A percentile compares a stretch with the other conserved stretches of the same genome.
phyloP scores from a whole-genome alignment of 1,140 invertebrate genomes.

The Babylonia areolata region DNA sequence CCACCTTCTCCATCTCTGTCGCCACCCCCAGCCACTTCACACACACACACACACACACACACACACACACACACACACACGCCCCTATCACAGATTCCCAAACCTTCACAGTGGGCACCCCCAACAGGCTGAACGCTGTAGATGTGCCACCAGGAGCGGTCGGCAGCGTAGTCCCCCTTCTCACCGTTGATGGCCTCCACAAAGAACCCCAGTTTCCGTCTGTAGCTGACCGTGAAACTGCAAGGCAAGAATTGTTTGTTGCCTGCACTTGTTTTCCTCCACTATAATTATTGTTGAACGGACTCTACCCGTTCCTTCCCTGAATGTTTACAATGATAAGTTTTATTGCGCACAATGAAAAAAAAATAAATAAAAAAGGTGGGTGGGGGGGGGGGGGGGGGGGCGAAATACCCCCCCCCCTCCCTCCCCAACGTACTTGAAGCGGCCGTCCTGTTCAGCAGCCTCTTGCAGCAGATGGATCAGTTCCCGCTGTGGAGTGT shows the following conservation, averaged over 20 bases:
- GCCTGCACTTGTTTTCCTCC: too few relatives aligned
- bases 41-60: neutral
- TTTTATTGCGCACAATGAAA: too few relatives aligned
- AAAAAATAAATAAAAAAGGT: too few relatives aligned
- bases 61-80: neutral
- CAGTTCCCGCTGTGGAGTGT: conserved; percentile 22
- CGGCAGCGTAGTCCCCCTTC: neutral
- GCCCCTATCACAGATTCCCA: neutral
- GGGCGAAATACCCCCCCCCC: too few relatives aligned
- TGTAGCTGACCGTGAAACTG: conserved; percentile 35
- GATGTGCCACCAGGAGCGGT: conserved; percentile 25
- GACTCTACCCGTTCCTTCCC: too few relatives aligned
- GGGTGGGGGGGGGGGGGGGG: too few relatives aligned
- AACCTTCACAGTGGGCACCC: neutral
- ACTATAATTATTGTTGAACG: too few relatives aligned
- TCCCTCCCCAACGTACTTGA: neutral
- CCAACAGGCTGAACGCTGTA: conserved; percentile 8
- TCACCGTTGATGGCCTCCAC: conserved; percentile 22
- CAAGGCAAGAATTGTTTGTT: neutral
- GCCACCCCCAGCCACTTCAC: too few relatives aligned
- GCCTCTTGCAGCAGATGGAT: conserved; percentile 28
- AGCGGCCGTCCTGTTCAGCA: conserved; percentile 24
- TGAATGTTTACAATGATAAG: too few relatives aligned
- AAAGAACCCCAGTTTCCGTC: conserved; percentile 18
- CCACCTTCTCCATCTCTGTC: too few relatives aligned